Evolutionary conservation across 2,113 vertebrate genomes (phyloP).

Genomic region (Irena cyanogastra): DNA sequence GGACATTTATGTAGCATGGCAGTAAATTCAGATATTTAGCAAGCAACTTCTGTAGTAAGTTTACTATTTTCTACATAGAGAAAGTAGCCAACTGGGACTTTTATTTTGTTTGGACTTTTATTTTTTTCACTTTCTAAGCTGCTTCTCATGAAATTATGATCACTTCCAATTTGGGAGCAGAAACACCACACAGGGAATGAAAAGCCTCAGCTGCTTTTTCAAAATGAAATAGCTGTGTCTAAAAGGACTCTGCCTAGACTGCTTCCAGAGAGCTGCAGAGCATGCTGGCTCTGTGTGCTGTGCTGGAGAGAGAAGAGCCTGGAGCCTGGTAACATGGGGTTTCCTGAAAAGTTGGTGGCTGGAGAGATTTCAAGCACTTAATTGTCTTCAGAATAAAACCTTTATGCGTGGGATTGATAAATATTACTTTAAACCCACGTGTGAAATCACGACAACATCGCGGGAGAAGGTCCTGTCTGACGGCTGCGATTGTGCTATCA

Average conservation of each 20-base stretch:
- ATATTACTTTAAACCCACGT: not conserved
- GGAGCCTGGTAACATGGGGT: not conserved
- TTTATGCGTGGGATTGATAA: not conserved
- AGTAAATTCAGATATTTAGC: not conserved
- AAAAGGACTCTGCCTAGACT: not conserved
- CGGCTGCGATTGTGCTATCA: not conserved
- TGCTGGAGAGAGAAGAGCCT: not conserved
- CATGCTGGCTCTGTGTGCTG: rapidly evolving
- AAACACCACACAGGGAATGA: not conserved
- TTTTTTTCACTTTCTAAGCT: not conserved
- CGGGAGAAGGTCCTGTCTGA: not conserved
- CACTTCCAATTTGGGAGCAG: not conserved
- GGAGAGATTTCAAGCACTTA: not conserved
- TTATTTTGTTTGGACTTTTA: not conserved
- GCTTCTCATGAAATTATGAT: not conserved
- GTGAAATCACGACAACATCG: not conserved
- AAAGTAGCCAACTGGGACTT: not conserved
- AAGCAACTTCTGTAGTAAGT: not conserved
- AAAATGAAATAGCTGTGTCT: not conserved
- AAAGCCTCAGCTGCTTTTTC: not conserved
- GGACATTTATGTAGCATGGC: not conserved
- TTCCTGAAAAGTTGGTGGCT: not conserved
- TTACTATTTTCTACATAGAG: not conserved
- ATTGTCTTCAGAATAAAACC: not conserved
- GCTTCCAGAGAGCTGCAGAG: not conserved